Evolutionary conservation across 2,797 vertebrate species (phyloP), one percentile per base, ranked within the genome.

Genomic region (Acanthornis magna): DNA sequence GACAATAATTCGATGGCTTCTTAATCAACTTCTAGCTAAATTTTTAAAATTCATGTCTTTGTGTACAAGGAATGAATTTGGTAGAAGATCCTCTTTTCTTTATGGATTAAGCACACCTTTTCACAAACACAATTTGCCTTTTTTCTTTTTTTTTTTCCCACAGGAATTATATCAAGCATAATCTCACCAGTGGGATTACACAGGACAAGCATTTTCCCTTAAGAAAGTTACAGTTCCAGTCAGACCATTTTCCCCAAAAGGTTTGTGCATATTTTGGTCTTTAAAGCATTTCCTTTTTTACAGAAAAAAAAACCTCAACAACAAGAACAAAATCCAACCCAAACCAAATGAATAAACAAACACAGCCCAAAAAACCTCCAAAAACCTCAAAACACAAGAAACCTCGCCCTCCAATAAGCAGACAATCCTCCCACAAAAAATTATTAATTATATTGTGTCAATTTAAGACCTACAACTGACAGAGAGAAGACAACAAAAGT

Each of bases 321-420:
- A 11, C 3, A 74, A 30, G 11, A 57, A 34, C 17, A 36, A 74
- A 74, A 16, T 7, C 10, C 22, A 30, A 54, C 23, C 8, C 23
- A 47, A 60, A 36, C 22, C 7, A 29, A 83, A 19, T 15, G 4
- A 51, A 70, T 27, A 16, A 55, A 42, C 4, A 34, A 48, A 20
- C 29, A 38, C 4, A 62, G 23, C 8, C 1, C 23, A 43, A 47
- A 30, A 3, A 32, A 0, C 6, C n/a, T 40, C 16, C 27, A 45
- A 25, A 34, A 22, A 1, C 26, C 6, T 14, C 32, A 34, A 23
- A 32, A 15, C 13, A 21, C 10, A 13, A 32, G 5, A 11, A 0
- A 10, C 1, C 2, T 3, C 11, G 27, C 3, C 8, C 50, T n/a
- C 29, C n/a, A 65, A 27, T 9, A 76, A 30, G 9, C 7, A 47